Conservation (phyloP, 2,888 invertebrate species). For the Camponotus fellah region DNA sequence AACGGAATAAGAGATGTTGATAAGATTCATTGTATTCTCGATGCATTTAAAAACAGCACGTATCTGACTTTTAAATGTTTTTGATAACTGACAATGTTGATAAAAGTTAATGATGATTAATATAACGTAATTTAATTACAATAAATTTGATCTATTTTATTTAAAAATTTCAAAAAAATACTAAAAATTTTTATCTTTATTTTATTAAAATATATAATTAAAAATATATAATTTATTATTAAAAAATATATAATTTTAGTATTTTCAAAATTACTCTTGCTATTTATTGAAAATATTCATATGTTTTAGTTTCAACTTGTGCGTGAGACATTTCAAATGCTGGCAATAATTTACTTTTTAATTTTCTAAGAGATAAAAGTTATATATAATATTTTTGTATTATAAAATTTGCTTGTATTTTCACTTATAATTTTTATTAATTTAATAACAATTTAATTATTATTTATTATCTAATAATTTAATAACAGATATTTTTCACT, state of each 20-base stretch:
- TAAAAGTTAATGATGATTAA: not conserved
- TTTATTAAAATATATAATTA: not conserved
- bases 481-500: not conserved
- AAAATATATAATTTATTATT: not conserved
- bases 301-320: not conserved
- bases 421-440: not conserved
- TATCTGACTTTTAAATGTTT: not conserved
- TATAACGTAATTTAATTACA: not conserved
- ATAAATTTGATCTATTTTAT: not conserved
- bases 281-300: not conserved
- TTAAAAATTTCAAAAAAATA: not conserved
- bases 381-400: not conserved
- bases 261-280: not conserved
- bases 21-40: slow-evolving; percentile 29
- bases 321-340: not conserved
- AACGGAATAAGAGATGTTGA: slow-evolving; percentile 16
- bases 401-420: not conserved
- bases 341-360: not conserved
- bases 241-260: not conserved
- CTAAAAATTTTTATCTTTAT: not conserved
- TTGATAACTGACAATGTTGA: not conserved
- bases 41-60: not conserved
- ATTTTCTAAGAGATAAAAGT: not conserved
- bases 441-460: not conserved
- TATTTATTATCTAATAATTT: no score